A percentile compares a stretch with the other conserved stretches of the same genome.
phyloP scores from a whole-genome alignment of 2,888 invertebrate genomes.

The Camptogramma bilineatum region DNA sequence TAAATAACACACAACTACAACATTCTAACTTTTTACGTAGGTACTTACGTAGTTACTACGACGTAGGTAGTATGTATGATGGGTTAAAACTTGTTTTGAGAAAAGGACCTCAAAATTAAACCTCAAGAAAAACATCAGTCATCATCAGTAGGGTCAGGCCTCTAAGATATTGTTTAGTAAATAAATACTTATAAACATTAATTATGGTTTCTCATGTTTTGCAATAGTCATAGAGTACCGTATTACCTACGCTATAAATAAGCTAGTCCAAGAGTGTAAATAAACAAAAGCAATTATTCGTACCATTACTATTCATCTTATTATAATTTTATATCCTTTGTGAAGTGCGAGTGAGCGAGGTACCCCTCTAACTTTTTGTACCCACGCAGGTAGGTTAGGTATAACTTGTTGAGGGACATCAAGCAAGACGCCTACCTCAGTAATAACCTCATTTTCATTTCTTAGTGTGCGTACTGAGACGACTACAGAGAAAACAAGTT shows the following conservation, averaged over 20 bases:
- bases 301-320: neutral
- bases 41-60: too few relatives aligned
- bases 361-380: neutral
- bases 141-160: too few relatives aligned
- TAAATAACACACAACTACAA: too few relatives aligned
- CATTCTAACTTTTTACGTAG: too few relatives aligned
- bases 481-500: constrained; percentile 18
- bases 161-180: too few relatives aligned
- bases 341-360: constrained; percentile 12
- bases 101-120: too few relatives aligned
- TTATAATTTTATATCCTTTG: constrained; percentile 5
- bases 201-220: too few relatives aligned
- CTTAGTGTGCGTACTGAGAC: constrained; percentile 11
- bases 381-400: neutral
- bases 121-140: too few relatives aligned
- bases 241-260: neutral
- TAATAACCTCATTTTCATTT: constrained; percentile 25
- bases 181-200: too few relatives aligned
- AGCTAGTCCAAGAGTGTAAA: neutral
- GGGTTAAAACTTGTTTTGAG: too few relatives aligned
- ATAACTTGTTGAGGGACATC: constrained; percentile 28
- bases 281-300: constrained; percentile 3
- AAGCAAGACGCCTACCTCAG: constrained; percentile 16
- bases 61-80: too few relatives aligned
- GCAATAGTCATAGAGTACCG: too few relatives aligned